These are phyloP conservation scores for Lithophane ornitopus DNA, from an alignment of 2,888 invertebrate species.

Conservation along the genomic window DNA sequence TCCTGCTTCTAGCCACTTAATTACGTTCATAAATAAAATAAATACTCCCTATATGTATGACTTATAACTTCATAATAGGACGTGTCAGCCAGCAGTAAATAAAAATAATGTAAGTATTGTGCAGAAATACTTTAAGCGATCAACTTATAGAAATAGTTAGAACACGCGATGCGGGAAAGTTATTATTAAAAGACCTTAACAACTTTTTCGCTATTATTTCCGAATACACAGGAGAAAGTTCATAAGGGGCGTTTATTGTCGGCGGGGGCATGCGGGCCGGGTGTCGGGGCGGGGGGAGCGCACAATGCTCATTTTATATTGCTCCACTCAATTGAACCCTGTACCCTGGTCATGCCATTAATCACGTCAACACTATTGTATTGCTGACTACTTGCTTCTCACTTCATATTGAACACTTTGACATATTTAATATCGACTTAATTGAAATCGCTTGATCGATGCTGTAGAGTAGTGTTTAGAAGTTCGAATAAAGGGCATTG, in stretches of 20 bases:
- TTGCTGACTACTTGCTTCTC: conserved; percentile 67
- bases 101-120: conserved; percentile 27
- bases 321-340: conserved; percentile 75
- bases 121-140: conserved; percentile 47
- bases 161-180: conserved; percentile 76
- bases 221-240: conserved; percentile 75
- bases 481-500: conserved; percentile 21
- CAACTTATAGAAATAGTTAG: conserved; percentile 57
- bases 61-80: conserved; percentile 5
- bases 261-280: conserved; percentile 56
- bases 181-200: conserved; percentile 79
- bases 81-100: conserved; percentile 25
- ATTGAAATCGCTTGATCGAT: conserved; percentile 50
- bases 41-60: background rate
- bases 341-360: conserved; percentile 74
- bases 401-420: conserved; percentile 69
- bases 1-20: background rate
- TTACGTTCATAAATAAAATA: background rate
- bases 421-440: conserved; percentile 54
- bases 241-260: conserved; percentile 73
- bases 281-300: conserved; percentile 30
- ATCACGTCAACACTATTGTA: conserved; percentile 77
- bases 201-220: conserved; percentile 80
- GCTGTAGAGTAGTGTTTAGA: conserved; percentile 3
- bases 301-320: conserved; percentile 71